Evolutionary conservation across 2,113 vertebrate genomes (phyloP).

Genomic region (Cavia porcellus): DNA sequence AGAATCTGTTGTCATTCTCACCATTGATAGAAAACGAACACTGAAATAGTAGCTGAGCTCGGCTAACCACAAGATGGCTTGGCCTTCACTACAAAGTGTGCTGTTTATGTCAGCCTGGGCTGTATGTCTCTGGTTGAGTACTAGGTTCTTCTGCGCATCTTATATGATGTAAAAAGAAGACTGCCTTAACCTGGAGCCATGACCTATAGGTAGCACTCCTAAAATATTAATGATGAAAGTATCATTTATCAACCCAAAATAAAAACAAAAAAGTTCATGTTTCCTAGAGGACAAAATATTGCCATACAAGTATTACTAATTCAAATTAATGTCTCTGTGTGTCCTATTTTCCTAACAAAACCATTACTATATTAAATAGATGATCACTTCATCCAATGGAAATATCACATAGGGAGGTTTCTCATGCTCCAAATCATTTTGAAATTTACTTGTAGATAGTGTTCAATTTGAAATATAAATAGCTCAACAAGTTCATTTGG

Average conservation of each 20-base stretch:
- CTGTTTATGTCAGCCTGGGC: not conserved
- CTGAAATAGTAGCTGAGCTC: not conserved
- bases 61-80: not conserved
- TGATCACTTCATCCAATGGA: not conserved
- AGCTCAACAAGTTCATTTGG: not conserved
- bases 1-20: not conserved
- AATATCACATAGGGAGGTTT: not conserved
- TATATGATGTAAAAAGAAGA: not conserved
- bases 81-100: not conserved
- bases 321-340: not conserved
- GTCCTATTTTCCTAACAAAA: not conserved
- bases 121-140: not conserved
- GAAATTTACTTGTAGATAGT: not conserved
- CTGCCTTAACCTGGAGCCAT: not conserved
- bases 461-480: conserved; percentile 22
- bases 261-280: not conserved
- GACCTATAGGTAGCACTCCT: not conserved
- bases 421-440: not conserved
- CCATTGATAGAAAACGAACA: not conserved
- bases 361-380: not conserved
- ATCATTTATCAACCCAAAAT: not conserved
- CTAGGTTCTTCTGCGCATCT: not conserved
- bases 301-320: not conserved
- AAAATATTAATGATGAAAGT: not conserved
- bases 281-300: not conserved